Evolutionary conservation across 2,888 invertebrate genomes (phyloP).

Genomic region (Meiosimyza decipiens): DNA sequence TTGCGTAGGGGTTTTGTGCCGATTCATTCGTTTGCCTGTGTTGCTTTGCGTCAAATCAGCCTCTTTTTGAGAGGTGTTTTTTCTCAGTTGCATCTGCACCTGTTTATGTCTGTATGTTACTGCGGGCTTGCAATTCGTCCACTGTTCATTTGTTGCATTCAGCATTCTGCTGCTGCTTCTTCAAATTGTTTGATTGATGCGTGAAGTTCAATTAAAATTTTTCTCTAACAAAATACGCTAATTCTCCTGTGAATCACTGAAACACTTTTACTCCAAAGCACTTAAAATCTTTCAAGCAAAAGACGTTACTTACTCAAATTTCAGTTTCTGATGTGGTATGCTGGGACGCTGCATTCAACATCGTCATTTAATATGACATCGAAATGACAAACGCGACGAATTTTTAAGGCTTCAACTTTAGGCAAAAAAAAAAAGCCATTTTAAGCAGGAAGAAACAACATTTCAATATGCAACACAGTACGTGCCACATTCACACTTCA

Average conservation of each 20-base stretch:
- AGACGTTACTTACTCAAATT: not conserved
- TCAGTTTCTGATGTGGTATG: not conserved
- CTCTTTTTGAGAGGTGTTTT: no score
- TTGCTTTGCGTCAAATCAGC: no score
- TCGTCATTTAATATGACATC: constrained; percentile 16
- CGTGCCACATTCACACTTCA: constrained; percentile 23
- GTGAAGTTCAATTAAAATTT: constrained; percentile 9
- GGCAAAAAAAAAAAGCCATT: not conserved
- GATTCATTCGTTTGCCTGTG: no score
- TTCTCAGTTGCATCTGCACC: not conserved
- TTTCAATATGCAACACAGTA: constrained; percentile 17
- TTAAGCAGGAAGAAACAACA: not conserved
- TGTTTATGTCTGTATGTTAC: not conserved
- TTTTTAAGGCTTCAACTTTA: not conserved
- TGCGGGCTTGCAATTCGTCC: not conserved
- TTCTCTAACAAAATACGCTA: not conserved
- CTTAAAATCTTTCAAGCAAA: not conserved
- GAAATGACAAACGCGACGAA: constrained; percentile 24
- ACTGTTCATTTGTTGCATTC: not conserved
- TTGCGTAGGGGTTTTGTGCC: no score
- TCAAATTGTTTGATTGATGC: not conserved
- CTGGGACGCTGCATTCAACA: no score
- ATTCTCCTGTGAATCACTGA: no score
- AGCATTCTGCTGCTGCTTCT: not conserved
- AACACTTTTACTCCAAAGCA: not conserved